phyloP scores from a whole-genome alignment of 2,113 vertebrate species.

The Myotis davidii region DNA sequence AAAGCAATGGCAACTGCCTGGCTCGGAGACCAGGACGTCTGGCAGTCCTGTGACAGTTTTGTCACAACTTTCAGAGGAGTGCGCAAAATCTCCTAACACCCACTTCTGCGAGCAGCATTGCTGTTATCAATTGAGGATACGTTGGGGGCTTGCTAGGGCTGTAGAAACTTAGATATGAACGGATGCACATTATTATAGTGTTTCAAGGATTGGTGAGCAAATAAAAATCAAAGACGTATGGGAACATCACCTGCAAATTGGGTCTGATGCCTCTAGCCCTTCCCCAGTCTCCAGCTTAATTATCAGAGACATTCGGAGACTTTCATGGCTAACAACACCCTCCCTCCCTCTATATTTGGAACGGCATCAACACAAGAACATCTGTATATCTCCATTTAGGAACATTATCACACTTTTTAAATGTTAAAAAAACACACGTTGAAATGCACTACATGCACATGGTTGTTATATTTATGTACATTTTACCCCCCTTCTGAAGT shows the following conservation, averaged over 20 bases:
- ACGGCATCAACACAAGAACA: slow-evolving; percentile 48
- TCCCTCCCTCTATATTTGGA: not conserved
- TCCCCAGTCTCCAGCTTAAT: not conserved
- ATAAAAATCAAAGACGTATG: not conserved
- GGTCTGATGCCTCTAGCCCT: not conserved
- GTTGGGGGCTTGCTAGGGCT: not conserved
- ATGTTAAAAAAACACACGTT: slow-evolving; percentile 17
- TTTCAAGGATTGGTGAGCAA: not conserved
- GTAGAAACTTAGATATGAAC: not conserved
- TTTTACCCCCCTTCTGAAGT: not conserved
- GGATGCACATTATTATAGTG: not conserved
- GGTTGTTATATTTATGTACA: slow-evolving; percentile 1
- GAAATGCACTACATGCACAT: not conserved
- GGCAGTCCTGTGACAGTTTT: not conserved
- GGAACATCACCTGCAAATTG: not conserved
- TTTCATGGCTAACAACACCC: not conserved
- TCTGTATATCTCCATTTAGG: slow-evolving; percentile 59
- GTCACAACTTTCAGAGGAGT: not conserved
- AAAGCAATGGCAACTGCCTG: not conserved
- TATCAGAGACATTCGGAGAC: not conserved
- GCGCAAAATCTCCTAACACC: not conserved
- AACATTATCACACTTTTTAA: slow-evolving; percentile 41
- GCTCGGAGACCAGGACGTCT: not conserved
- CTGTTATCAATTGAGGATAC: not conserved
- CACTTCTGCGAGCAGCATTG: not conserved